Percentiles rank a stretch among this genome's conserved stretches.
These are phyloP conservation scores for Eristalis arbustorum DNA, from an alignment of 2,888 invertebrate species.

Conservation along the genomic window DNA sequence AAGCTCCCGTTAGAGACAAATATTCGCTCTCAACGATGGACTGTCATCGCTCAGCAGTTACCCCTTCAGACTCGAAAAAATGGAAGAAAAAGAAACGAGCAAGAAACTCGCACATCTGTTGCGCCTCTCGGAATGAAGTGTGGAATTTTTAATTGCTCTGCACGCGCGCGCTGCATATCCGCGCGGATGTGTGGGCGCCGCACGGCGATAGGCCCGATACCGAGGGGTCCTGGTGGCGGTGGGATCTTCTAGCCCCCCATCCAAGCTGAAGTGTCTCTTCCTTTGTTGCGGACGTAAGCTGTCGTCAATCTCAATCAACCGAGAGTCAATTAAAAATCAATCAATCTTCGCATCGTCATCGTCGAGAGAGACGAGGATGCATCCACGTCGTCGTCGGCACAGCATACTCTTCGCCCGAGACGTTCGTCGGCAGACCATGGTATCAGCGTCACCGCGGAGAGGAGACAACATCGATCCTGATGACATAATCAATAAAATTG, in stretches of 20 bases:
- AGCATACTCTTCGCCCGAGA: background rate
- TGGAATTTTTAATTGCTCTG: constrained; percentile 65
- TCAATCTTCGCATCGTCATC: constrained; percentile 69
- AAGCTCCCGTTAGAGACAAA: too few relatives aligned
- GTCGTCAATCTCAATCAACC: constrained; percentile 69
- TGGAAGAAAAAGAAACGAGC: too few relatives aligned
- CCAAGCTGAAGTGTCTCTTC: background rate
- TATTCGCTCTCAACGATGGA: too few relatives aligned
- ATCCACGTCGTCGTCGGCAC: constrained; percentile 20
- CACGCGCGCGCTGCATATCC: constrained; percentile 11
- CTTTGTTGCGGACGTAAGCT: constrained; percentile 33
- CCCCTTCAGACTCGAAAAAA: too few relatives aligned
- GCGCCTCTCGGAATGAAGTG: constrained; percentile 52
- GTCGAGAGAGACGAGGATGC: background rate
- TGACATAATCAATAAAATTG: constrained; percentile 71
- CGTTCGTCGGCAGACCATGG: background rate
- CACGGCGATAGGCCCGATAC: constrained; percentile 36
- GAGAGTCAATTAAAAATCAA: constrained; percentile 70
- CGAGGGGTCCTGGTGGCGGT: background rate
- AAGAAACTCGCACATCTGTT: constrained; percentile 34
- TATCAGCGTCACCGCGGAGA: constrained; percentile 59
- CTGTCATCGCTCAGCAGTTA: too few relatives aligned
- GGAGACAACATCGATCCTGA: constrained; percentile 70
- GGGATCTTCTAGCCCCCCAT: background rate
- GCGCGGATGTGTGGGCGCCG: constrained; percentile 38